Evolutionary conservation across 1,140 invertebrate genomes (phyloP), one percentile per base, ranked within the genome.

Genomic region (Ceratina australensis): DNA sequence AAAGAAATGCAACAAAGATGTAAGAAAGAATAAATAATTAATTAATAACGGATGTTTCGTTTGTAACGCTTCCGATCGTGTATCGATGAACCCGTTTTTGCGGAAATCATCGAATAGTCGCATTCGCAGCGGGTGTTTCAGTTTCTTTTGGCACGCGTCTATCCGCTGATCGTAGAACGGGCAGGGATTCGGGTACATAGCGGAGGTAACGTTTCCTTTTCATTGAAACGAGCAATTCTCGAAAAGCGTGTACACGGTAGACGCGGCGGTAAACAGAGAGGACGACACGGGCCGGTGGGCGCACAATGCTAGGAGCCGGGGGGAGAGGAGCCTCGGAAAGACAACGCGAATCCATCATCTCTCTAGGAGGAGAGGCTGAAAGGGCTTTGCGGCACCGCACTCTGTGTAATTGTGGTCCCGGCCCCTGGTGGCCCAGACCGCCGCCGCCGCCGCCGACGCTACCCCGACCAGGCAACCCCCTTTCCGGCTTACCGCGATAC

Each of bases 401-500:
- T 90, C 86, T 89, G 87, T 87, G 80, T 89, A 90, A 90, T 90
- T 90, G 87, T 89, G 87, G 88, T 87, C 85, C 88, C 86, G 87
- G 88, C 86, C 88, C 86, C 83, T 80, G 83, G 83, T 80, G 87
- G 83, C 83, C 79, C 72, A 80, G 80, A 86, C 88, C 33, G 33
- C 33, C 33, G 33, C 33, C 33, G 33, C 33, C 33, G 33, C 33
- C 3, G 5, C 33, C 33, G 33, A 5, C 33, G 33, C 33, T 84
- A 80, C 69, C 61, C 77, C 77, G 52, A 78, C 71, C 73, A 59
- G 52, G 54, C 54, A 57, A 74, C 77, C 61, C 72, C 69, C 71
- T 74, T 83, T 86, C 74, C 22, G 74, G 74, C 74, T 77, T 77
- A 77, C 67, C 66, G 74, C 68, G 74, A 77, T 77, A 77, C 67